phyloP scores from a whole-genome alignment of 2,888 invertebrate genomes.

The Brachycybe producta region DNA sequence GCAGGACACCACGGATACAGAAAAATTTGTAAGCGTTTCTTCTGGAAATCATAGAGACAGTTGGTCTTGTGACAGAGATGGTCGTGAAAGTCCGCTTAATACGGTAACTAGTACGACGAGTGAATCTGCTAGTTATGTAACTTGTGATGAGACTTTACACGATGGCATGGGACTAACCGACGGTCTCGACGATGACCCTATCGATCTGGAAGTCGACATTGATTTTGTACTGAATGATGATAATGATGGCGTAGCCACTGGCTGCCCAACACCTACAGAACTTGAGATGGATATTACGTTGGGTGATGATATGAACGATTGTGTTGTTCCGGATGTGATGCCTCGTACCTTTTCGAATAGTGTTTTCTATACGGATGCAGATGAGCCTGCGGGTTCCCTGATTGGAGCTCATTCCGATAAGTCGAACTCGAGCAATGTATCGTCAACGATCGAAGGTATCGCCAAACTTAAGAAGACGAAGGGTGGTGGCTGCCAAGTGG shows the following conservation, averaged over 20 bases:
- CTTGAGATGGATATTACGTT: conserved; percentile 3
- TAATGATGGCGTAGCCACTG: conserved; percentile 1
- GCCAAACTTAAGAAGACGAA: too few relatives aligned
- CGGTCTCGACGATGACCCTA: neutral
- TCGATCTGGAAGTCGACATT: neutral
- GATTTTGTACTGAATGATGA: conserved; percentile 4
- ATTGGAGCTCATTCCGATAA: too few relatives aligned
- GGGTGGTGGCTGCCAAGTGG: too few relatives aligned
- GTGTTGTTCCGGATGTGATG: neutral
- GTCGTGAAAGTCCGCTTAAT: neutral
- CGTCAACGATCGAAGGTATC: too few relatives aligned
- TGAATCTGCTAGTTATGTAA: conserved; percentile 13
- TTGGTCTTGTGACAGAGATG: neutral
- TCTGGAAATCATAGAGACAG: neutral
- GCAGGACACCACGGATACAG: too few relatives aligned
- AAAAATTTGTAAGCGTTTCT: too few relatives aligned
- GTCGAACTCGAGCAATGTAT: too few relatives aligned
- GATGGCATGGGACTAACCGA: neutral
- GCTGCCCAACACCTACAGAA: conserved; percentile 9
- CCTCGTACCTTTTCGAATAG: too few relatives aligned
- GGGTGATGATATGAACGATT: neutral
- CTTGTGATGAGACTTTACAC: conserved; percentile 15
- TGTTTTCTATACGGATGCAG: too few relatives aligned
- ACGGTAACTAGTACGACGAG: conserved; percentile 11
- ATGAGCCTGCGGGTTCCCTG: too few relatives aligned